A percentile compares a stretch with the other conserved stretches of the same genome.
Conservation (phyloP, 2,797 vertebrate species). For the Gallinago solitaria region DNA sequence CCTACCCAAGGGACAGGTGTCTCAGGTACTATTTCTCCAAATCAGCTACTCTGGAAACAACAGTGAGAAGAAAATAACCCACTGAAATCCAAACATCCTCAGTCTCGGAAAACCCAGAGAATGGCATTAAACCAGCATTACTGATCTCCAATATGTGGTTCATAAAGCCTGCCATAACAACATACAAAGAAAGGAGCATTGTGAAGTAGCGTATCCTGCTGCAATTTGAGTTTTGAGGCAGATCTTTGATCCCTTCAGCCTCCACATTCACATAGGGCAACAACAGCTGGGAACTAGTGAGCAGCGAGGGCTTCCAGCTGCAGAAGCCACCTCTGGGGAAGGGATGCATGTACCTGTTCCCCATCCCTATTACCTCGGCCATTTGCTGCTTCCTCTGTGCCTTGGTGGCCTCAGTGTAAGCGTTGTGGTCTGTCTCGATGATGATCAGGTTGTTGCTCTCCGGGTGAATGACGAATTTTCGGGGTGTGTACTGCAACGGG, state of each 20-base stretch:
- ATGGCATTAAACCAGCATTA: neutral
- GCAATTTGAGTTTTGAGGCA: neutral
- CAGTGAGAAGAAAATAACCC: neutral
- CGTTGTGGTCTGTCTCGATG: conserved; percentile 98
- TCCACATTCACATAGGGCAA: neutral
- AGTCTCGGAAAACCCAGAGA: neutral
- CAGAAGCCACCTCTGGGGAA: neutral
- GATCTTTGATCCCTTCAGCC: neutral
- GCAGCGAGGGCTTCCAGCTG: neutral
- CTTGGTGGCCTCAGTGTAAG: conserved; percentile 97
- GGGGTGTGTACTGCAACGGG: conserved; percentile 94
- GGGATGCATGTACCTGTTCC: rapidly evolving
- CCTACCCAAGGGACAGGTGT: neutral
- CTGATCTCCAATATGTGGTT: rapidly evolving
- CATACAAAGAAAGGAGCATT: neutral
- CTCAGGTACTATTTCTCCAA: neutral
- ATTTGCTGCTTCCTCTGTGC: conserved; percentile 99
- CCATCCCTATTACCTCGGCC: conserved; percentile 87
- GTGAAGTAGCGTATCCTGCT: neutral
- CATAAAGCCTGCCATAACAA: neutral
- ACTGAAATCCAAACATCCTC: neutral
- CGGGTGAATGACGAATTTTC: conserved; percentile 97
- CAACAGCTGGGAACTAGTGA: neutral
- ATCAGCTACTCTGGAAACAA: neutral
- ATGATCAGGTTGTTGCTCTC: conserved; percentile 96